Base-by-base conservation (phyloP, 2,113 vertebrate species). In the Otocyon megalotis region DNA sequence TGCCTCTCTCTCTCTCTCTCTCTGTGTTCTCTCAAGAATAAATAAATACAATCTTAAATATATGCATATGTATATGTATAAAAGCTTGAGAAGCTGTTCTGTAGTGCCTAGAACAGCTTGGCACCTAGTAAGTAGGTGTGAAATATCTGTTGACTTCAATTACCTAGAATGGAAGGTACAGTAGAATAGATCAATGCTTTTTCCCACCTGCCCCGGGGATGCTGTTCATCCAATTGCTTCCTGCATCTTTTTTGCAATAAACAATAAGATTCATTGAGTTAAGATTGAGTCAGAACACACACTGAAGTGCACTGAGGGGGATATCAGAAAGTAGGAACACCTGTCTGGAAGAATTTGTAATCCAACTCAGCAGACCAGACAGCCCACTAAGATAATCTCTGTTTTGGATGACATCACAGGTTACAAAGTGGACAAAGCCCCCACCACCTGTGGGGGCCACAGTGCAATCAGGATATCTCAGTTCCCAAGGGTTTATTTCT, bases 241-340 rank as follows among this genome's bases (percentile, higher is more conserved):
- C n/a, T 65, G 53, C 22, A 35, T 86, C 71, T 58, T 50, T 62
- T 63, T n/a, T 54, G 15, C 54, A 83, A 63, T 74, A 71, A 88
- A 76, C 43, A 87, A 1, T 32, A 67, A 37, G 63, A 62, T 72
- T 79, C 32, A 54, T 14, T 30, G 24, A 93, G 16, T 92, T 50
- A 67, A 88, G 63, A 83, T 8, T 81, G 84, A 80, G 30, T 96
- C 43, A 94, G 62, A 89, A 92, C 32, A 37, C n/a, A 96, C 69
- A 19, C 17, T 89, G 74, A 77, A 35, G 76, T n/a, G 19, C 60
- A 77, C 19, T 60, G 48, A 43, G 37, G 37, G 54, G 56, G 12
- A 8, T 84, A 87, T 48, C 43, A 16, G 22, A 86, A 84, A 83
- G 32, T 28, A 43, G 26, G 43, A 94, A 56, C 54, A 76, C 3